Percentiles rank a stretch among this genome's conserved stretches.
These are phyloP conservation scores for Acanthococcus lagerstroemiae DNA, from an alignment of 2,888 invertebrate species.

Conservation along the genomic window DNA sequence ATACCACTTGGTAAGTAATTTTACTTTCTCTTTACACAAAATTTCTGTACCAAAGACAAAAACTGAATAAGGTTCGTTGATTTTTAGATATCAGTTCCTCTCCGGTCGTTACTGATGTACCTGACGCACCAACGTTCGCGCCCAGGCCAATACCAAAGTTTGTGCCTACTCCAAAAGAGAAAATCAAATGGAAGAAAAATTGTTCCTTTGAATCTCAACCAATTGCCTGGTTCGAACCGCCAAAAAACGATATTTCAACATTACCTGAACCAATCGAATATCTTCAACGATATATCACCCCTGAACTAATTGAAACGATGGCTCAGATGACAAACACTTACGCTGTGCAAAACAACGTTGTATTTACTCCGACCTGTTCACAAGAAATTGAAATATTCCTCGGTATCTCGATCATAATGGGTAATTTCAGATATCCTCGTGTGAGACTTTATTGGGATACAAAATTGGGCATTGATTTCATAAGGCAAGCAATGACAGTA, in stretches of 20 bases:
- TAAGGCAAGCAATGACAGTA: conserved; percentile 34
- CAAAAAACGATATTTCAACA: background rate
- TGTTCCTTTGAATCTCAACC: background rate
- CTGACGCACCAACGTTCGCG: too few species aligned
- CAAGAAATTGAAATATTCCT: conserved; percentile 35
- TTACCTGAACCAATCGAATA: conserved; percentile 14
- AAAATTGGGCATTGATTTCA: conserved; percentile 32
- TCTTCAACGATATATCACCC: conserved; percentile 13
- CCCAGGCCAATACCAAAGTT: too few species aligned
- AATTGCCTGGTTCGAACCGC: background rate
- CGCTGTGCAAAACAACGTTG: background rate
- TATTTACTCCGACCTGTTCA: background rate
- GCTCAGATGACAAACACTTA: conserved; percentile 21
- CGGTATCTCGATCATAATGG: too few species aligned
- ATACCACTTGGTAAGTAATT: too few species aligned
- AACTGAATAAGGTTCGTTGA: too few species aligned
- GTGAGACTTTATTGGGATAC: conserved; percentile 35
- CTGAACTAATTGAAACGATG: conserved; percentile 8
- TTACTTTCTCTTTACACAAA: too few species aligned
- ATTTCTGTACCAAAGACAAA: too few species aligned
- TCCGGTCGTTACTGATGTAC: too few species aligned
- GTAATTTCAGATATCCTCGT: conserved; percentile 36
- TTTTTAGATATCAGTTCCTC: too few species aligned
- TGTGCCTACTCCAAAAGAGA: background rate
- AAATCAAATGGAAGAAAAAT: background rate